These are phyloP conservation scores for Seira musarum DNA, from an alignment of 2,888 invertebrate genomes.

Conservation along the genomic window DNA sequence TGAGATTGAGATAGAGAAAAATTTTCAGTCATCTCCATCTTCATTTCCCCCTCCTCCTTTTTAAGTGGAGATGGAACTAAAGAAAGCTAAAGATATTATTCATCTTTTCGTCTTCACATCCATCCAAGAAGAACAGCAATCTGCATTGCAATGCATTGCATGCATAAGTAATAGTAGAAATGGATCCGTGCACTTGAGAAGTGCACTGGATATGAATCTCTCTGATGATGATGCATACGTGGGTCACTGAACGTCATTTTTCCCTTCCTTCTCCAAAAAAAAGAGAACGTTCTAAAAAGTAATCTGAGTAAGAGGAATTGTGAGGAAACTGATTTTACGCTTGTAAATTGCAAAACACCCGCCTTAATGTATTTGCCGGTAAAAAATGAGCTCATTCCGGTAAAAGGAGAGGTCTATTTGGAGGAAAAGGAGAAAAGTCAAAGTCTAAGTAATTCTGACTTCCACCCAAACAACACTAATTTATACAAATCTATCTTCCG, in stretches of 20 bases:
- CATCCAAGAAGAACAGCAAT: conserved; percentile 11
- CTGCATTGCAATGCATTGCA: conserved; percentile 21
- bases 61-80: too few relatives aligned
- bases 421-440: conserved; percentile 29
- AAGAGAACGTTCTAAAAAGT: not conserved
- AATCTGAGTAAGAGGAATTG: conserved; percentile 9
- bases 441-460: conserved; percentile 9
- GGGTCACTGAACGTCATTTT: conserved; percentile 47
- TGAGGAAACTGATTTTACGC: conserved; percentile 37
- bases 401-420: conserved; percentile 17
- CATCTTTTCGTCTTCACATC: conserved; percentile 19
- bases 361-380: conserved; percentile 13
- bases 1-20: too few relatives aligned
- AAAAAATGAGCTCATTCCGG: not conserved
- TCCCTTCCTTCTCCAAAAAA: conserved; percentile 2
- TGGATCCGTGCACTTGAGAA: conserved; percentile 21
- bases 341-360: conserved; percentile 41
- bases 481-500: conserved; percentile 39
- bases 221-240: conserved; percentile 28
- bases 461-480: conserved; percentile 28
- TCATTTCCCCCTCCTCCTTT: too few relatives aligned
- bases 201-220: not conserved
- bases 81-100: too few relatives aligned
- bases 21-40: too few relatives aligned
- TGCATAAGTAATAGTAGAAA: conserved; percentile 45